Evolutionary conservation across 2,888 invertebrate genomes (phyloP), one percentile per base, ranked within the genome.

Genomic region (Drosophila pegasa): DNA sequence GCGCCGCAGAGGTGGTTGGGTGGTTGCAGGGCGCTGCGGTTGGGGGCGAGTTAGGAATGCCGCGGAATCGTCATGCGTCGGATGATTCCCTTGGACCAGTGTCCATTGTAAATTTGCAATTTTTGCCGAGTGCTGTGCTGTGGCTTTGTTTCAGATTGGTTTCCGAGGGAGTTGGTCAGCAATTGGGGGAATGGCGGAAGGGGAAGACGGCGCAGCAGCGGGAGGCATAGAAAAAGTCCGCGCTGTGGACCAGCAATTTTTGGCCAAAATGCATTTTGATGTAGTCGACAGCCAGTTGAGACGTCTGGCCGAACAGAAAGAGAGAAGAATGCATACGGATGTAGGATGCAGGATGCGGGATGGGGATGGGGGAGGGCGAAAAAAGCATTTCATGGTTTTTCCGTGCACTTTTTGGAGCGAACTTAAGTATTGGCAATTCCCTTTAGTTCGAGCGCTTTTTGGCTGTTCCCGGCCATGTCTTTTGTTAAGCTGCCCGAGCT

Each of bases 251-350:
- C 65, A 67, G 58, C 71, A 65, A 76, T 80, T 82, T 80, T 78
- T 75, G 77, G 55, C 31, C 68, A 83, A 83, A 86, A 86, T 86
- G 85, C 85, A 87, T 86, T 86, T 86, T 87, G 88, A 87, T 86
- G 79, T 83, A 87, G 77, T 83, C 62, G 74, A 52, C 66, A 48
- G 64, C 58, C 61, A 57, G 61, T 64, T 66, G 67, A 69, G 63
- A 73, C 56, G 52, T 72, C 73, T 64, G 63, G 45, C 54, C 29
- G 40, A 45, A 62, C 45, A 62, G 48, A 56, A 40, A 47, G 37
- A 27, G 48, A 43, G 66, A 71, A 52, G 18, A 67, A 52, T 71
- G 77, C 67, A 61, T 16, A 29, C 48, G 2, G 9, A 1, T n/a
- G 10, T 1, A n/a, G 10, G n/a, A n/a, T 5, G 1, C 31, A 8